Conservation (phyloP, 1,140 invertebrate species). For the Thaumetopoea pityocampa region DNA sequence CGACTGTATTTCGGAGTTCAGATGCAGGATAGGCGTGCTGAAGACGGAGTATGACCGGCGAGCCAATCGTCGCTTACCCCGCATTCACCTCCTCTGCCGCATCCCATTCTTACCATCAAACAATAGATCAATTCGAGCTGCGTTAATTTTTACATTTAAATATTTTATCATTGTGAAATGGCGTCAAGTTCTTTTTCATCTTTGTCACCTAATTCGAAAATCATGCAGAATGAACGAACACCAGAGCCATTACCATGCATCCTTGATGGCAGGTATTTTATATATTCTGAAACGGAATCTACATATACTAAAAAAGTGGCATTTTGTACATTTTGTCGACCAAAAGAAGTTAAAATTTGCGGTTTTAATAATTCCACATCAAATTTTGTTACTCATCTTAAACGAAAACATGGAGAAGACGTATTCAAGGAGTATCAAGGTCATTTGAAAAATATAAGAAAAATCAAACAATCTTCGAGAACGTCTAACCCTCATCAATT, state of each 20-base stretch:
- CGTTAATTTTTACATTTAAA: too few relatives aligned
- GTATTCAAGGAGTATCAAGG: conserved; percentile 9
- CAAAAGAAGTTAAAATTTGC: conserved; percentile 13
- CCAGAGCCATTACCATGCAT: conserved; percentile 1
- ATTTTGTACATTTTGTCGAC: conserved; percentile 1
- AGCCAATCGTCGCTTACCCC: too few relatives aligned
- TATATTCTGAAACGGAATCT: conserved; percentile 1
- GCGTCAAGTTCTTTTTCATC: too few relatives aligned
- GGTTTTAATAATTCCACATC: conserved; percentile 8
- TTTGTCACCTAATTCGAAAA: too few relatives aligned
- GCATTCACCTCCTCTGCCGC: too few relatives aligned
- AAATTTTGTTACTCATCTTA: conserved; percentile 14
- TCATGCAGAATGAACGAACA: too few relatives aligned
- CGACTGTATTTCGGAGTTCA: too few relatives aligned
- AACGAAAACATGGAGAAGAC: conserved; percentile 16
- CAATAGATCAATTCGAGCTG: too few relatives aligned
- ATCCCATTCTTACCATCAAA: too few relatives aligned
- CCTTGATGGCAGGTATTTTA: conserved; percentile 3
- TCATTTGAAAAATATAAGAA: conserved; percentile 3
- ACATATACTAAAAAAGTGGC: conserved; percentile 1
- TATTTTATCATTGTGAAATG: too few relatives aligned
- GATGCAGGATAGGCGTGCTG: too few relatives aligned
- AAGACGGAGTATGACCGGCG: too few relatives aligned
- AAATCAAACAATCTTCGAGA: conserved; percentile 6
- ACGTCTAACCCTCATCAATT: conserved; percentile 6